Evolutionary conservation across 2,888 invertebrate species (phyloP), one percentile per base, ranked within the genome.

Genomic region (Cacoxenus indagator): DNA sequence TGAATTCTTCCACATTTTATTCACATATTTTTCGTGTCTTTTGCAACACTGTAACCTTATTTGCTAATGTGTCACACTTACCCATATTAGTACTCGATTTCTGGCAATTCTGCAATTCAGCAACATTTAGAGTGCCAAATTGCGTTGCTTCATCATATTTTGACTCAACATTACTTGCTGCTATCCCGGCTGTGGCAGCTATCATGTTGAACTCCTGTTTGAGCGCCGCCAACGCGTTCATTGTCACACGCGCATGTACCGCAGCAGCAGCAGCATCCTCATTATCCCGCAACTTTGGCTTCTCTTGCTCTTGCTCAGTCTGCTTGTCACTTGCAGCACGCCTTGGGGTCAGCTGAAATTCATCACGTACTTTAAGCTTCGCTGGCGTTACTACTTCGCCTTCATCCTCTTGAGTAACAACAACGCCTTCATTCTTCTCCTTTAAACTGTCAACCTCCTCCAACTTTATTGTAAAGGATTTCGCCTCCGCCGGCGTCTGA

Each of bases 291-390:
- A 29, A 6, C 31, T 8, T 61, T 11, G 27, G 61, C 55, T 26
- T 83, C 74, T 79, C 82, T 78, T 66, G 72, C 75, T 75, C 73
- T 75, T 79, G 73, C 69, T 73, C 19, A 75, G 73, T 67, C 17
- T 9, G 9, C 17, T 51, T 72, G 83, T 37, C 75, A 73, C 46
- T 72, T 76, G 68, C 75, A 71, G 19, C 73, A 65, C 37, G 71
- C 19, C 61, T 19, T 26, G 48, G 67, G 70, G 69, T 71, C 76
- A 72, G 55, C n/a, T 66, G 70, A 75, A 77, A 76, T 70, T 77
- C 76, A 71, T 76, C 76, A 76, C 77, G 77, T 77, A 77, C 77
- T 75, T 72, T 73, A 46, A 75, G 67, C 69, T 76, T 71, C 59
- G 62, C 67, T 54, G 62, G 37, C 64, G 64, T 68, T 66, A 54